Conservation (phyloP, 2,888 invertebrate species). For the Diaprepes abbreviatus region DNA sequence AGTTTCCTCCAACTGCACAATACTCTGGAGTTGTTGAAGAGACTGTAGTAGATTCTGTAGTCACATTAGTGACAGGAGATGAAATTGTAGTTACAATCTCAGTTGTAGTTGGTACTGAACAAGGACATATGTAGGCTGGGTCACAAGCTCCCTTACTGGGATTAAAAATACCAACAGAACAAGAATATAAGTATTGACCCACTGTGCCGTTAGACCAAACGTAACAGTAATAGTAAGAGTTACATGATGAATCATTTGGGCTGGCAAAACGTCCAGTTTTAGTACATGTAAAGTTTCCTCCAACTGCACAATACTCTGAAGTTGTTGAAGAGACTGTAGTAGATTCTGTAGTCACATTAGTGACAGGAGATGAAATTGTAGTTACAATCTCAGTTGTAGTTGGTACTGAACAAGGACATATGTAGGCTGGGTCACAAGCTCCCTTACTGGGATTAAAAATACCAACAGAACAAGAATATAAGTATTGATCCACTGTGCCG, state of each 20-base stretch:
- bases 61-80: background rate
- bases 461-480: no score
- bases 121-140: constrained; percentile 43
- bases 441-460: no score
- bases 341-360: background rate
- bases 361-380: background rate
- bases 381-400: background rate
- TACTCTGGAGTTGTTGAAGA: background rate
- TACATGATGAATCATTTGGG: constrained; percentile 46
- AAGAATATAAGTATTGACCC: background rate
- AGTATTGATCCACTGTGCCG: no score
- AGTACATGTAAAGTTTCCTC: constrained; percentile 24
- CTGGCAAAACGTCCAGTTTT: constrained; percentile 36
- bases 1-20: no score
- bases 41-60: background rate
- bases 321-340: background rate
- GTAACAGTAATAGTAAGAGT: constrained; percentile 47
- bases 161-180: constrained; percentile 41
- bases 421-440: no score
- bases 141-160: constrained; percentile 42
- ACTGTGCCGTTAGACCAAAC: constrained; percentile 11
- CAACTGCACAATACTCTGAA: constrained; percentile 5
- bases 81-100: background rate
- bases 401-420: constrained; percentile 15
- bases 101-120: background rate